A percentile compares a stretch with the other conserved stretches of the same genome.
Conservation (phyloP, 1,140 invertebrate genomes). For the Sogatella furcifera region DNA sequence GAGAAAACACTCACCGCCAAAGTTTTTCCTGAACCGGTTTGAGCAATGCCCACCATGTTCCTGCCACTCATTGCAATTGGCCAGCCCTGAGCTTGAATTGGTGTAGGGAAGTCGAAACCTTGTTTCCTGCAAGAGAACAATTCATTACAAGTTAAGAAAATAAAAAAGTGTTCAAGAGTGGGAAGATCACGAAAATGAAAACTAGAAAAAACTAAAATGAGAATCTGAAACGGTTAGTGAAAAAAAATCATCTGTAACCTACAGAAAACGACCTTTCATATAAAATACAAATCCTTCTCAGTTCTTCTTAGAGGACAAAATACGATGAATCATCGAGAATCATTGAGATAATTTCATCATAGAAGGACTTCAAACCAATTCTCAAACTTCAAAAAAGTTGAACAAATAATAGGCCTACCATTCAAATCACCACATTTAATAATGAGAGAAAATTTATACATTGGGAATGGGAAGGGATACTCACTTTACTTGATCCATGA, state of each 20-base stretch:
- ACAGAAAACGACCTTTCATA: no score
- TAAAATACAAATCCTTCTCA: background rate
- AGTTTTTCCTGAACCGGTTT: conserved; percentile 55
- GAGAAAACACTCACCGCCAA: conserved; percentile 23
- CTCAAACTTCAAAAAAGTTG: no score
- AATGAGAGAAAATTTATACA: no score
- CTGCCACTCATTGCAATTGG: conserved; percentile 69
- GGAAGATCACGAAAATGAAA: no score
- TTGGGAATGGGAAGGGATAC: conserved; percentile 28
- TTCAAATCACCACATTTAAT: no score
- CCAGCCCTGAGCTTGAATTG: conserved; percentile 74
- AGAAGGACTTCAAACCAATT: no score
- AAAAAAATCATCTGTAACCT: no score
- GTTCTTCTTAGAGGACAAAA: conserved; percentile 2
- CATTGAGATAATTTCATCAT: background rate
- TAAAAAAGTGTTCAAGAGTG: no score
- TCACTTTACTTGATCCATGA: conserved; percentile 64
- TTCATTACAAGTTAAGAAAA: no score
- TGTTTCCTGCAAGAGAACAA: conserved; percentile 28
- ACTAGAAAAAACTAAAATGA: no score
- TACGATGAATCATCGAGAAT: background rate
- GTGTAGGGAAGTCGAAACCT: conserved; percentile 61
- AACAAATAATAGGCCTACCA: no score
- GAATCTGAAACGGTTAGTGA: no score
- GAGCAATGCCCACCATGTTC: conserved; percentile 77